Conservation (phyloP, 2,797 vertebrate genomes). For the Hozukius guyotensis region DNA sequence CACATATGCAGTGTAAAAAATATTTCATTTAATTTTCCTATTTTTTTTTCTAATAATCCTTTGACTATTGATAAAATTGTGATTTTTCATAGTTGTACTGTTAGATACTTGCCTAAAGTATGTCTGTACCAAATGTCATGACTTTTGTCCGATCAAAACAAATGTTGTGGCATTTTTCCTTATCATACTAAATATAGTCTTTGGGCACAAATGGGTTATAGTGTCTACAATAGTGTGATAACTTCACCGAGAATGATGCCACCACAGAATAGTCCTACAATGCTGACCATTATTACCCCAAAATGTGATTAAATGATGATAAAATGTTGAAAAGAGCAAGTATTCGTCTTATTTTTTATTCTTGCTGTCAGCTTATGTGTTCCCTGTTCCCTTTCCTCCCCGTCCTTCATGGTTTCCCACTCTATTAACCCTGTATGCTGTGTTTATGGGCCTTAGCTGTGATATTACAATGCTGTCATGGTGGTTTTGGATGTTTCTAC, state of each 20-base stretch:
- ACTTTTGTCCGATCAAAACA: too few relatives aligned
- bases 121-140: too few relatives aligned
- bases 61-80: too few relatives aligned
- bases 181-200: too few relatives aligned
- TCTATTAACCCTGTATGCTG: conserved; percentile 3
- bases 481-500: conserved; percentile 2
- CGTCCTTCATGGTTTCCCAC: neutral
- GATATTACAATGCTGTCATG: neutral
- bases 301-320: neutral
- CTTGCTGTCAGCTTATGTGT: neutral
- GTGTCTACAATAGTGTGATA: neutral
- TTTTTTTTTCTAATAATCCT: too few relatives aligned
- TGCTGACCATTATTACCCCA: neutral
- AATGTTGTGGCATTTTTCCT: too few relatives aligned
- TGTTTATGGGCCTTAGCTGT: conserved; percentile 14
- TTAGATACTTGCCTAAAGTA: too few relatives aligned
- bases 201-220: too few relatives aligned
- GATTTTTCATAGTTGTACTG: too few relatives aligned
- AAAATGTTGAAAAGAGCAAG: neutral
- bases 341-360: neutral
- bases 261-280: neutral
- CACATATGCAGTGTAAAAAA: too few relatives aligned
- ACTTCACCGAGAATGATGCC: neutral
- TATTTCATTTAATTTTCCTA: too few relatives aligned
- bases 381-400: neutral